Evolutionary conservation across 2,797 vertebrate genomes (phyloP).

Genomic region (Eptatretus atami): DNA sequence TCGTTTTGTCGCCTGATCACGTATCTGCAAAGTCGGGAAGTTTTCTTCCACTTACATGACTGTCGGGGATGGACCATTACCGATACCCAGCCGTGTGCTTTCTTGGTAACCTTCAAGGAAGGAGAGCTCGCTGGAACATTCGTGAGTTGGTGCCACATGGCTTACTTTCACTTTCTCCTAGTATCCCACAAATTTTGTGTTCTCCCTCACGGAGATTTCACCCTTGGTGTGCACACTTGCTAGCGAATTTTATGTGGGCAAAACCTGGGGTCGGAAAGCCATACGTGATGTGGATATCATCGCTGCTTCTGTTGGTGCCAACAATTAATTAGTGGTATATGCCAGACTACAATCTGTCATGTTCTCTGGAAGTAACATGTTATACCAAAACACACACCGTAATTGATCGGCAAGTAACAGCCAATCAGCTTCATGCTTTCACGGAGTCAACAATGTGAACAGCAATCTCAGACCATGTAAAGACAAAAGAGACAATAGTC

Average conservation of each 20-base stretch:
- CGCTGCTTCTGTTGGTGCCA: slow-evolving; percentile 17
- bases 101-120: slow-evolving; percentile 16
- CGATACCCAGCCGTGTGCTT: slow-evolving; percentile 16
- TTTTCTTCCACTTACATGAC: slow-evolving; percentile 18
- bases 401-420: slow-evolving; percentile 8
- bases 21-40: slow-evolving; percentile 17
- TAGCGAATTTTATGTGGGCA: slow-evolving; percentile 17
- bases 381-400: slow-evolving; percentile 13
- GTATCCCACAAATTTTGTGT: slow-evolving; percentile 19
- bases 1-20: slow-evolving; percentile 17
- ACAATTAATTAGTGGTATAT: slow-evolving; percentile 12
- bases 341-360: slow-evolving; percentile 16
- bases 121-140: slow-evolving; percentile 16
- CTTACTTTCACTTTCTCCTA: slow-evolving; percentile 14
- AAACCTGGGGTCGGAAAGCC: slow-evolving; percentile 13
- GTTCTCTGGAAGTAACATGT: slow-evolving; percentile 16
- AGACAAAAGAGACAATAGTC: slow-evolving; percentile 19
- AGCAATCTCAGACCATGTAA: slow-evolving; percentile 20
- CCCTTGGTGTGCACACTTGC: slow-evolving; percentile 15
- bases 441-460: slow-evolving; percentile 13
- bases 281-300: slow-evolving; percentile 17
- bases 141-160: slow-evolving; percentile 16
- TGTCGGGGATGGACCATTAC: slow-evolving; percentile 17
- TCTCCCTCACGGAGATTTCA: slow-evolving; percentile 18
- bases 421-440: background rate